Evolutionary conservation across 2,888 invertebrate species (phyloP), one percentile per base, ranked within the genome.

Genomic region (Aquatica leii): DNA sequence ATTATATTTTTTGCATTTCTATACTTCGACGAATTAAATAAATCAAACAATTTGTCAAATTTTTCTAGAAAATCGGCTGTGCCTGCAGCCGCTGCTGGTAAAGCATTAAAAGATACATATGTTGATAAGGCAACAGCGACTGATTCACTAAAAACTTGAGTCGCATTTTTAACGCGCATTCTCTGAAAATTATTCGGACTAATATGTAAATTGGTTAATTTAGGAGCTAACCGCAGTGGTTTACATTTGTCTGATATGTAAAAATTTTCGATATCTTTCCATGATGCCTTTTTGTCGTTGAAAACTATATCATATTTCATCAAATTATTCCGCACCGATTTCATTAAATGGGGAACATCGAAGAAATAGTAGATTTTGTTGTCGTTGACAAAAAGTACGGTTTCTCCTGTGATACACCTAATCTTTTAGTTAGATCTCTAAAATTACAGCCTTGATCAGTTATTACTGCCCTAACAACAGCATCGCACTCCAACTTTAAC

Each of bases 271-370:
- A 43, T 31, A 18, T 11, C 14, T 57, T 34, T 49, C 58, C 50
- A 53, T 56, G 46, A 41, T 58, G 31, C 60, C 54, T 46, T 8
- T 52, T 41, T 60, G 24, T 43, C 9, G 3, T 17, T 8, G 9
- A 17, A 43, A 15, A 3, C 8, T 4, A 43, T 15, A 8, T 3
- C 17, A 14, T 43, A 4, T 2, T 58, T 60, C 17, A 61, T 24
- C 35, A 67, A 50, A 37, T n/a, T n/a, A n/a, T n/a, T n/a, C n/a
- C n/a, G n/a, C n/a, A n/a, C n/a, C n/a, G n/a, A n/a, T n/a, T n/a
- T 40, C 64, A 65, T 49, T 15, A 67, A 31, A 46, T 67, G 62
- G 5, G 64, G 62, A 17, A 59, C 12, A 34, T 67, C 67, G 43
- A 54, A 67, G n/a, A 64, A 43, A 59, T 62, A 64, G 50, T 53